A percentile compares a stretch with the other conserved stretches of the same genome.
Evolutionary conservation across 2,888 invertebrate genomes (phyloP).

Genomic region (Nomada fucata): DNA sequence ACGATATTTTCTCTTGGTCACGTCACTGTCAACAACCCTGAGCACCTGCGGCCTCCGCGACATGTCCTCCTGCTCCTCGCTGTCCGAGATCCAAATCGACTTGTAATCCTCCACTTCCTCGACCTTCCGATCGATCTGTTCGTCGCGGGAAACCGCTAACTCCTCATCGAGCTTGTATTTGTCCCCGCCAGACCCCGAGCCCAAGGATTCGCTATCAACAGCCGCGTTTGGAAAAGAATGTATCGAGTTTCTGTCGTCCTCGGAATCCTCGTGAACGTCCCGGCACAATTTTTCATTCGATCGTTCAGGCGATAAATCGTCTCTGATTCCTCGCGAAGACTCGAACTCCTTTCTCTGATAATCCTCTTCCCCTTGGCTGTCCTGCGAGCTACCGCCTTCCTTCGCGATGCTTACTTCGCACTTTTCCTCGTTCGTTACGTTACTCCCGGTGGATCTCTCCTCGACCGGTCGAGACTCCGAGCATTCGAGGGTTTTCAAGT

Average conservation of each 20-base stretch:
- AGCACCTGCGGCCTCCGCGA: slow-evolving; percentile 82
- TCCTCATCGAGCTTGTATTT: slow-evolving; percentile 58
- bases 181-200: slow-evolving; percentile 18
- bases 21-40: slow-evolving; percentile 81
- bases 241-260: slow-evolving; percentile 21
- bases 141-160: slow-evolving; percentile 47
- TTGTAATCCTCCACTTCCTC: slow-evolving; percentile 79
- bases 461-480: slow-evolving; percentile 31
- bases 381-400: slow-evolving; percentile 40
- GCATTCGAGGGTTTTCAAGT: slow-evolving; percentile 45
- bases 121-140: slow-evolving; percentile 52
- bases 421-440: slow-evolving; percentile 75
- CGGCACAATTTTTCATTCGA: not conserved
- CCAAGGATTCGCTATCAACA: slow-evolving; percentile 14
- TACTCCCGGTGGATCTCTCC: slow-evolving; percentile 54
- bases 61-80: slow-evolving; percentile 80
- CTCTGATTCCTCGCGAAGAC: not conserved
- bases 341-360: not conserved
- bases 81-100: slow-evolving; percentile 78
- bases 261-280: slow-evolving; percentile 4
- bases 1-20: slow-evolving; percentile 74
- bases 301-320: slow-evolving; percentile 3
- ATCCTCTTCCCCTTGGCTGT: slow-evolving; percentile 11
- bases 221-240: not conserved
- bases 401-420: slow-evolving; percentile 60